Conservation (phyloP, 2,113 vertebrate genomes). For the Choloepus hoffmanni region DNA sequence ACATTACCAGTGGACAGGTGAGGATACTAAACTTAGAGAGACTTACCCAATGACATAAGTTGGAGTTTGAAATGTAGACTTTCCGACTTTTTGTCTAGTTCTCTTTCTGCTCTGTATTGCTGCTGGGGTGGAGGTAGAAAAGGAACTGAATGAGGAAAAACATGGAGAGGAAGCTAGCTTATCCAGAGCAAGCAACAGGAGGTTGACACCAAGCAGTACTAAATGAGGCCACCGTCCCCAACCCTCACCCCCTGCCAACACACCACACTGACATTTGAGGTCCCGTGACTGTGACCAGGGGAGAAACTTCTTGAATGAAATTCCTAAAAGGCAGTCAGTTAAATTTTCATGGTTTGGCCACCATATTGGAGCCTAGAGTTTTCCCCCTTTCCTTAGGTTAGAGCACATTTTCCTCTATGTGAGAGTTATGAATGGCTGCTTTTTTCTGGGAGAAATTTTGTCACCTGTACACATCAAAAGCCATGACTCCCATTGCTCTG, state of each 20-base stretch:
- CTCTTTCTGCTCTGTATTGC: background rate
- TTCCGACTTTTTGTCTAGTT: background rate
- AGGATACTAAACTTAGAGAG: background rate
- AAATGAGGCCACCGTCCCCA: background rate
- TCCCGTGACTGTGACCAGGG: background rate
- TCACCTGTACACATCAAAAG: slow-evolving; percentile 58
- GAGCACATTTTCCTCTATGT: background rate
- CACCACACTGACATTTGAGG: background rate
- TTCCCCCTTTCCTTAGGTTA: background rate
- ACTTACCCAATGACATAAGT: background rate
- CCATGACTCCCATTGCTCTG: slow-evolving; percentile 17
- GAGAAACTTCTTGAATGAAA: background rate
- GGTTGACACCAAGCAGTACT: background rate
- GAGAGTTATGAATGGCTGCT: slow-evolving; percentile 44
- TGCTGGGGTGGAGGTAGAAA: background rate
- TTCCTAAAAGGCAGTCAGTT: background rate
- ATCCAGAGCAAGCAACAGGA: background rate
- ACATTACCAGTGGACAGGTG: background rate
- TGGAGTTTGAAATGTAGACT: background rate
- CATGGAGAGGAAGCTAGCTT: background rate
- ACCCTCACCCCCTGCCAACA: background rate
- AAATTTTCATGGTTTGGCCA: background rate
- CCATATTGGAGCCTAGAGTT: background rate
- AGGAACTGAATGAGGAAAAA: background rate
- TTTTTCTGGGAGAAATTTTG: slow-evolving; percentile 57